Base-by-base conservation (phyloP, 2,888 invertebrate species). In the Monoplex corrugatus region DNA sequence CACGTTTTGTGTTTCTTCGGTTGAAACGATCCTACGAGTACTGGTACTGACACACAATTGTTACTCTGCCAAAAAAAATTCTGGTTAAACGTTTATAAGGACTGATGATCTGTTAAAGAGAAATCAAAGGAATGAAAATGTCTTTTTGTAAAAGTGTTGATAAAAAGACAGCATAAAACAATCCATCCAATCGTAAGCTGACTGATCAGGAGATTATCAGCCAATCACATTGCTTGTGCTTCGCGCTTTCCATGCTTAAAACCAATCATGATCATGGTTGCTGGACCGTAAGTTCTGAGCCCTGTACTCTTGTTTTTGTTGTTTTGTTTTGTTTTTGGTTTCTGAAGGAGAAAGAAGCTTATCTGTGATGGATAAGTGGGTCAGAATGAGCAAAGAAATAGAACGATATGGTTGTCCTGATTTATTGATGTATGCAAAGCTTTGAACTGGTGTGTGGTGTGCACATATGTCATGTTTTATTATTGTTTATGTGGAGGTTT, bases 351-450 rank as follows among this genome's bases (percentile, higher is more conserved):
- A 10, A 19, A 10, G 38, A 23, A 43, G n/a, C n/a, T n/a, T n/a
- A n/a, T n/a, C n/a, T n/a, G n/a, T n/a, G n/a, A 80, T 80, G 40
- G 78, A 80, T 80, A 80, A 80, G 78, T 80, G 78, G 78, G 78
- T 80, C 78, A 80, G 43, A 23, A 40, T 40, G 28, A 43, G 78
- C 78, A 40, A 43, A 80, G 40, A 80, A 80, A 43, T 80, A 43
- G 43, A 80, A 43, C 78, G 40, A n/a, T 80, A 43, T 40, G 78
- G 43, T 80, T 80, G 78, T 43, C 40, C 43, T 80, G 43, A 80
- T 80, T 40, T 40, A 23, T n/a, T n/a, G n/a, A n/a, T n/a, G n/a
- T n/a, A n/a, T n/a, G n/a, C n/a, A n/a, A n/a, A n/a, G n/a, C n/a
- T n/a, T n/a, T n/a, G n/a, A n/a, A n/a, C n/a, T n/a, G n/a, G n/a